Conservation (phyloP, 2,797 vertebrate species). For the Melopsittacus undulatus region DNA sequence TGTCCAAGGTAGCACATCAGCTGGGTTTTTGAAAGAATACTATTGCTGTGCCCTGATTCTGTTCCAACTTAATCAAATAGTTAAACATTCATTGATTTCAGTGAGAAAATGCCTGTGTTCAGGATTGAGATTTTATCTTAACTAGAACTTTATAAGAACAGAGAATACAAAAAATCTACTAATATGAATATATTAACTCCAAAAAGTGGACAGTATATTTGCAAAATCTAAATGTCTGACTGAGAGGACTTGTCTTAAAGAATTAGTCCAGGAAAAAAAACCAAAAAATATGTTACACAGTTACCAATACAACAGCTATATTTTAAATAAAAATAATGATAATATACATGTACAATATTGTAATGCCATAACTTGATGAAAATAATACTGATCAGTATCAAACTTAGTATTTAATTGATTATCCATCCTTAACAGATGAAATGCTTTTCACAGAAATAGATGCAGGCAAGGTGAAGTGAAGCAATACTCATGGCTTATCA, state of each 20-base stretch:
- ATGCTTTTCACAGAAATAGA: conserved; percentile 35
- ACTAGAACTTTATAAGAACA: neutral
- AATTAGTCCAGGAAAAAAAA: neutral
- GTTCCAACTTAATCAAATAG: neutral
- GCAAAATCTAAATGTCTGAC: neutral
- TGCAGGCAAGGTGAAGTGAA: neutral
- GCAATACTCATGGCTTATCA: neutral
- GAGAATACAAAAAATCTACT: neutral
- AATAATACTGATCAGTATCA: conserved; percentile 30
- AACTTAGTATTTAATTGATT: conserved; percentile 23
- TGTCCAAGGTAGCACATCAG: neutral
- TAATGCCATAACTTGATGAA: conserved; percentile 7
- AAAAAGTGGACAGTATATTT: neutral
- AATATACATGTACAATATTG: conserved; percentile 45
- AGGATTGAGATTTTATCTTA: neutral
- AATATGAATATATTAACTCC: neutral
- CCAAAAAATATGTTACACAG: conserved; percentile 19
- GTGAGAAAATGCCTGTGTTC: neutral
- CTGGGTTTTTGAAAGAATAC: neutral
- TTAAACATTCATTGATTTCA: neutral
- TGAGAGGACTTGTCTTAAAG: neutral
- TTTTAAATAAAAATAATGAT: conserved; percentile 55
- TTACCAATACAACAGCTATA: neutral
- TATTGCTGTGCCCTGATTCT: neutral
- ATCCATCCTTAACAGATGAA: conserved; percentile 37